Percentiles rank a stretch among this genome's conserved stretches.
These are phyloP conservation scores for Semicossyphus pulcher DNA, from an alignment of 2,113 vertebrate genomes.

Conservation along the genomic window DNA sequence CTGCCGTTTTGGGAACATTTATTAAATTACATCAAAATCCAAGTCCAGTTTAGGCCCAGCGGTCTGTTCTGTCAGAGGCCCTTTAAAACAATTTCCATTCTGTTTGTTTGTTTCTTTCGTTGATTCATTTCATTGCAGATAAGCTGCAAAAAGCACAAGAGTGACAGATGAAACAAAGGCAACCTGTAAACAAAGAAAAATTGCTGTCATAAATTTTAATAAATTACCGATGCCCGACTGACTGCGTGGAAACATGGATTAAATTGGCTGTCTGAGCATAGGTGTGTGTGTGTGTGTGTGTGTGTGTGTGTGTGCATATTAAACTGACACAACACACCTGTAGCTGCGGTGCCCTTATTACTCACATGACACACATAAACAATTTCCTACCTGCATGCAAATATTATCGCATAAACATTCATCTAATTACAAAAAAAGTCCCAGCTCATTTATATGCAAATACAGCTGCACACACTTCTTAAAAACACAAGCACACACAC, in stretches of 20 bases:
- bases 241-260: constrained; percentile 15
- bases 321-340: constrained; percentile 41
- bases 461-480: neutral
- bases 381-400: neutral
- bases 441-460: constrained; percentile 51
- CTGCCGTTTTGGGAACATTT: neutral
- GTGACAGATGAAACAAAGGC: constrained; percentile 39
- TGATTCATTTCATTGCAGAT: neutral
- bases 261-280: constrained; percentile 26
- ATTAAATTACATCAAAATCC: neutral
- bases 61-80: neutral
- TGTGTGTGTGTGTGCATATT: constrained; percentile 55
- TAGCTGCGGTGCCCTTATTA: constrained; percentile 20
- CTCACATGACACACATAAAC: constrained; percentile 31
- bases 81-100: neutral
- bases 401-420: neutral
- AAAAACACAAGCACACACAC: neutral
- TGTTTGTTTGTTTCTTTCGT: neutral
- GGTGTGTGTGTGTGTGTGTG: constrained; percentile 24
- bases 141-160: neutral
- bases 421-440: neutral
- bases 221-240: constrained; percentile 58
- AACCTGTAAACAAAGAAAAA: too few relatives aligned
- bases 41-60: neutral
- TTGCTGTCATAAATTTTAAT: constrained; percentile 58